Base-by-base conservation (phyloP, 2,797 vertebrate genomes). In the Mormyrops boulengeri region DNA sequence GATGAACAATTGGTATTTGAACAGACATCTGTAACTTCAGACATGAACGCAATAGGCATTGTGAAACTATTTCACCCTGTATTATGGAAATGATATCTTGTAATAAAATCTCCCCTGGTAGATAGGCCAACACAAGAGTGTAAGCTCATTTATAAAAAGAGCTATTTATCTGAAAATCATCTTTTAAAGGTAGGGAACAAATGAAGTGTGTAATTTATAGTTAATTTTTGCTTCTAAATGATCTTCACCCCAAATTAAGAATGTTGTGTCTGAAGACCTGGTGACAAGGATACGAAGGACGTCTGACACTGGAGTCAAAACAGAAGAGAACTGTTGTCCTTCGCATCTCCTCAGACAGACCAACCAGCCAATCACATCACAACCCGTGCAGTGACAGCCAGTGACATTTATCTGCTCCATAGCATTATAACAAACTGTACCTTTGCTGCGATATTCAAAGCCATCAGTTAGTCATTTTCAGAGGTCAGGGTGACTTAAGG, bases 221-320 rank as follows among this genome's bases (percentile, higher is more conserved):
- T 47, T 44, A 3, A 82, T 47, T n/a, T 82, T 7, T 82, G 19
- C 5, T 47, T 82, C 19, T 47, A 7, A 80, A n/a, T 73, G 66
- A 73, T 73, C 66, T 73, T 73, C 66, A 38, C 66, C 66, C 38
- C 73, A 47, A 82, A 82, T 82, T n/a, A 82, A 82, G 38, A 80
- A 80, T 80, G 73, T 44, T 80, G 38, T 44, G 34, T 80, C 73
- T 80, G 73, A 80, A n/a, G 17, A 80, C 17, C 17, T 19, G 14
- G 38, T 80, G 73, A 44, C 73, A 9, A 80, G 73, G 17, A 41
- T 38, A 80, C 6, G 73, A 80, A 80, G 73, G 38, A 44, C 17
- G 19, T 80, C 5, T 44, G 73, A 80, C 38, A 44, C 38, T 44
- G 34, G 17, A 80, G 73, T 44, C 73, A 80, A 44, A 80, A 80